A percentile compares a stretch with the other conserved stretches of the same genome.
Conservation (phyloP, 2,797 vertebrate species). For the Podarcis lilfordi region DNA sequence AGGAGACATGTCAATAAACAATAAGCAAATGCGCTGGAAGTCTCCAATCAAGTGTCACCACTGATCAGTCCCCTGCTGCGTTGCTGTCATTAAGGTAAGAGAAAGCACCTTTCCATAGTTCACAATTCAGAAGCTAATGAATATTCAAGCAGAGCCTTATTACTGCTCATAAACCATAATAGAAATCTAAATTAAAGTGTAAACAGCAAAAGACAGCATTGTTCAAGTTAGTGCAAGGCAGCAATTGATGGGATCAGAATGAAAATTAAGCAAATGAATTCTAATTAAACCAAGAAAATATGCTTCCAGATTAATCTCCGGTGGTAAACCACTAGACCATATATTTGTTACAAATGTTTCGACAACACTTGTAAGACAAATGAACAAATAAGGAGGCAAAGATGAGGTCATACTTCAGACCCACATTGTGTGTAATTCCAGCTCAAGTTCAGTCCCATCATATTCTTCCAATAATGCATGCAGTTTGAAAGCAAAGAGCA, state of each 20-base stretch:
- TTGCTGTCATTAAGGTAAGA: constrained; percentile 77
- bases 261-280: constrained; percentile 87
- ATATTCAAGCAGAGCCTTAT: constrained; percentile 85
- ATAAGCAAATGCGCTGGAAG: constrained; percentile 74
- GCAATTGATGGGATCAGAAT: constrained; percentile 81
- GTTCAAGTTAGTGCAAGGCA: constrained; percentile 78
- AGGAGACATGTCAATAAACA: constrained; percentile 83
- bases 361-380: constrained; percentile 57
- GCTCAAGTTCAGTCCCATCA: constrained; percentile 23
- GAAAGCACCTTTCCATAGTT: constrained; percentile 78
- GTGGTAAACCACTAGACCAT: constrained; percentile 76
- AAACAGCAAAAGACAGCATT: constrained; percentile 84
- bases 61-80: constrained; percentile 75
- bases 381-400: constrained; percentile 18
- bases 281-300: constrained; percentile 79
- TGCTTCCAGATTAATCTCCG: constrained; percentile 77
- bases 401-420: constrained; percentile 42
- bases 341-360: constrained; percentile 74
- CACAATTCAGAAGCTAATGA: constrained; percentile 80
- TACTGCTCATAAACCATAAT: constrained; percentile 87
- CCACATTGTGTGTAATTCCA: constrained; percentile 41
- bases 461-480: not conserved
- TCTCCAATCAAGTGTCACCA: constrained; percentile 77
- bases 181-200: constrained; percentile 88
- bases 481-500: not conserved